phyloP scores from a whole-genome alignment of 2,888 invertebrate genomes.

The Nematopogon swammerdamellus region DNA sequence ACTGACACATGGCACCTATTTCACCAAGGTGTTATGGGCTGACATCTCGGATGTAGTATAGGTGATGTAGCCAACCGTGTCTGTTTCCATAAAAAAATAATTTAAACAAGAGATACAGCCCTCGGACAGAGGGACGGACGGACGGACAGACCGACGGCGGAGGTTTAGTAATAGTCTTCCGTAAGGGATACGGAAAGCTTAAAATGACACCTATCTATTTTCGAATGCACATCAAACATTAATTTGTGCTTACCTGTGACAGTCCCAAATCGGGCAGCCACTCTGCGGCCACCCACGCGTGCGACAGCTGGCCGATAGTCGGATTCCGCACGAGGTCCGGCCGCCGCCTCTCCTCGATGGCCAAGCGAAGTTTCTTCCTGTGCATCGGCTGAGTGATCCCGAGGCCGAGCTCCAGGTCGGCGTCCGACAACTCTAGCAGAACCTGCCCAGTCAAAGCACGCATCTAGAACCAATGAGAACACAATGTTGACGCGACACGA shows the following conservation, averaged over 20 bases:
- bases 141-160: too few species aligned
- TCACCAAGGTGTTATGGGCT: too few species aligned
- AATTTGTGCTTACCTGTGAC: conserved; percentile 65
- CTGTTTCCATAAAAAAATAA: too few species aligned
- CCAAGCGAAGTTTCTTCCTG: conserved; percentile 86
- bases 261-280: conserved; percentile 92
- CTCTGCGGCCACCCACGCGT: conserved; percentile 91
- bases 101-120: too few species aligned
- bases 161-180: too few species aligned
- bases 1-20: too few species aligned
- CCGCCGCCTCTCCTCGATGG: conserved; percentile 89
- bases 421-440: conserved; percentile 85
- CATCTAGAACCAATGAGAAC: conserved; percentile 63
- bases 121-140: too few species aligned
- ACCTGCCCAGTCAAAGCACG: conserved; percentile 75
- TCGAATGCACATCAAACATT: too few species aligned
- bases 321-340: conserved; percentile 86
- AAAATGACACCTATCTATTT: too few species aligned
- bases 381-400: conserved; percentile 93
- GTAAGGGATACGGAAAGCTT: too few species aligned
- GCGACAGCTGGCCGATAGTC: conserved; percentile 80
- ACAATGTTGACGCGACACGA: conserved; percentile 50
- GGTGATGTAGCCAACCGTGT: too few species aligned
- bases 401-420: conserved; percentile 86
- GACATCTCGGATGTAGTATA: too few species aligned